These are phyloP conservation scores for Nymphicus hollandicus DNA, from an alignment of 2,113 vertebrate species.

Conservation along the genomic window DNA sequence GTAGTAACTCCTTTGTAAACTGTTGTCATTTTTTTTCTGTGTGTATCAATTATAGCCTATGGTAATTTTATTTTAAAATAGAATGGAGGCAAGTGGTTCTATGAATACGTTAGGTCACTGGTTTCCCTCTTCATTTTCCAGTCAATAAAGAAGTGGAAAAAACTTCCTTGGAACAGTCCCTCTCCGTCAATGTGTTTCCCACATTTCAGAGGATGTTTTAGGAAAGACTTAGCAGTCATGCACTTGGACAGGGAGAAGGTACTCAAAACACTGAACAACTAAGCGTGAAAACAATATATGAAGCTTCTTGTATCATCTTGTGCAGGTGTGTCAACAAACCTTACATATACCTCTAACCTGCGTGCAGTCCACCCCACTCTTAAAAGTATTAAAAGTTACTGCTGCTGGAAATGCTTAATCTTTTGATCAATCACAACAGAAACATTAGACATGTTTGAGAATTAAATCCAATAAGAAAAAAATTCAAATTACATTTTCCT, in stretches of 20 bases:
- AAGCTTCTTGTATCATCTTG: not conserved
- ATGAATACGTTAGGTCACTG: not conserved
- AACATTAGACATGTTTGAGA: not conserved
- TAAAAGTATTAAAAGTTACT: not conserved
- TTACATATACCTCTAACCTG: not conserved
- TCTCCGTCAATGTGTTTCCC: not conserved
- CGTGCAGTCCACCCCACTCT: not conserved
- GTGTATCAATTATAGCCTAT: not conserved
- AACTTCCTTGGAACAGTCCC: not conserved
- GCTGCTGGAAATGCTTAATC: not conserved
- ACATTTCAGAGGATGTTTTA: not conserved
- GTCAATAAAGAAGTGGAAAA: not conserved
- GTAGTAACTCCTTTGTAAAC: not conserved
- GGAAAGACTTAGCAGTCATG: not conserved
- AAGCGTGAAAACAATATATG: not conserved
- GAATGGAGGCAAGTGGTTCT: not conserved
- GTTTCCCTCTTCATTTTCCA: not conserved
- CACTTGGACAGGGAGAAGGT: not conserved
- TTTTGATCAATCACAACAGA: not conserved
- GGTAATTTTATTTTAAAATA: not conserved
- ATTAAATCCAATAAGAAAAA: not conserved
- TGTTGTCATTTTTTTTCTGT: not conserved
- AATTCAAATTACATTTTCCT: not conserved
- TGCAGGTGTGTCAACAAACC: not conserved
- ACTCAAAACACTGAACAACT: not conserved